Percentiles rank a stretch among this genome's conserved stretches.
Evolutionary conservation across 30 jellyfish, hydroid and myxozoan species (phyloP).

Genomic region (Catostylus mosaicus): DNA sequence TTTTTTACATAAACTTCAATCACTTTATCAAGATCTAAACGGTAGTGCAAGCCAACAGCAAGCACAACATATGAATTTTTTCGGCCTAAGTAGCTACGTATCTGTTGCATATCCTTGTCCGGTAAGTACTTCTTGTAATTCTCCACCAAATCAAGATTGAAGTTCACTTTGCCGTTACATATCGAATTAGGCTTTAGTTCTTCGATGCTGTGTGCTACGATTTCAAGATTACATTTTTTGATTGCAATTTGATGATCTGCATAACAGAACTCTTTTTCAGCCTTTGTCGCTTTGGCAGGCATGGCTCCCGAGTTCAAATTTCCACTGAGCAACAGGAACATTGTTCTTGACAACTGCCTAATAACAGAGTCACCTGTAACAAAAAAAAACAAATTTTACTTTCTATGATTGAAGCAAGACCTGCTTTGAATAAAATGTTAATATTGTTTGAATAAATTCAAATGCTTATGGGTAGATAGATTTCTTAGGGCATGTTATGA

Average conservation of each 20-base stretch:
- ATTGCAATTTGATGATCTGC: conserved; percentile 85
- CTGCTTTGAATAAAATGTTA: too few species aligned
- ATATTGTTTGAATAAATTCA: too few species aligned
- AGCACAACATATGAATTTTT: conserved; percentile 69
- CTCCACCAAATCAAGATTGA: conserved; percentile 73
- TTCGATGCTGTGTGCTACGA: conserved; percentile 68
- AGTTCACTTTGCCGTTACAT: conserved; percentile 67
- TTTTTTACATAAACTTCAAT: conserved; percentile 44
- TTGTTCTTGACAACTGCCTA: conserved; percentile 81
- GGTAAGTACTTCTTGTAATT: conserved; percentile 73
- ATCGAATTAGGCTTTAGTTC: conserved; percentile 61
- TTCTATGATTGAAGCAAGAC: too few species aligned
- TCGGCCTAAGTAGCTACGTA: conserved; percentile 46
- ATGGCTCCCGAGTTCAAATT: conserved; percentile 67
- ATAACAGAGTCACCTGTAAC: conserved; percentile 88
- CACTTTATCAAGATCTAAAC: conserved; percentile 60
- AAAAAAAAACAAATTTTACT: not conserved
- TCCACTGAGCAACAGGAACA: conserved; percentile 76
- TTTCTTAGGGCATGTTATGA: too few species aligned
- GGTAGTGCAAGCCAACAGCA: conserved; percentile 94
- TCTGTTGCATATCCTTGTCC: conserved; percentile 48
- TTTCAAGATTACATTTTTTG: conserved; percentile 76
- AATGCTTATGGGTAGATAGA: too few species aligned
- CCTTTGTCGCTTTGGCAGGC: conserved; percentile 63
- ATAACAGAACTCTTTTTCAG: conserved; percentile 61